Evolutionary conservation across 1,140 invertebrate species (phyloP), one percentile per base, ranked within the genome.

Genomic region (Bombus balteatus): DNA sequence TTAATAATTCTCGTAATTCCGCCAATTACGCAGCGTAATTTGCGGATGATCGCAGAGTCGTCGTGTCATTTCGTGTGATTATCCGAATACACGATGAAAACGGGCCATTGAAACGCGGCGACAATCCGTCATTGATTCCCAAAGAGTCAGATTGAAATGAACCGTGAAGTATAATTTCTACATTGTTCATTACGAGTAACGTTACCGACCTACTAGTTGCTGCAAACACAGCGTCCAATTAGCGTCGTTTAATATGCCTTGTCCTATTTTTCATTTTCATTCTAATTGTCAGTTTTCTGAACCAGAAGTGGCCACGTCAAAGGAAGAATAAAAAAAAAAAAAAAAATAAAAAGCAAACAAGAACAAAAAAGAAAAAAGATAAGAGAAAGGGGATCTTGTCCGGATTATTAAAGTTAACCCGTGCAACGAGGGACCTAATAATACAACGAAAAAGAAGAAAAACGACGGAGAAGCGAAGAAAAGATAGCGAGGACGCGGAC

Each of bases 1-100:
- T 47, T 75, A 53, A 75, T 57, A 37, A 75, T 57, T 75, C 73
- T 37, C 32, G 53, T 43, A n/a, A 72, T 72, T 72, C 70, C 18
- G n/a, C 2, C 73, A 34, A 75, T 75, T 75, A 37, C 28, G 25
- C 32, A 47, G 1, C 32, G 22, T 39, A 75, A 75, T 75, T 47
- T 22, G 32, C 22, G 10, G 6, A 37, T 15, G 47, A 75, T 75
- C 22, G 18, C 32, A 28, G 43, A 57, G 53, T 57, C 32, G 34
- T 25, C 12, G 15, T 13, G 22, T 34, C 15, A 37, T 75, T 43
- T 37, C 12, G 22, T 22, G 47, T 22, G 13, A 75, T 75, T 57
- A 75, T 57, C 32, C 47, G 41, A 75, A 57, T 75, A 75, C 18
- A 8, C n/a, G n/a, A 34, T 66, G 15, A 13, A n/a, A 73, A 73